These are phyloP conservation scores for Entelurus aequoreus DNA, from an alignment of 2,113 vertebrate species.

Conservation along the genomic window DNA sequence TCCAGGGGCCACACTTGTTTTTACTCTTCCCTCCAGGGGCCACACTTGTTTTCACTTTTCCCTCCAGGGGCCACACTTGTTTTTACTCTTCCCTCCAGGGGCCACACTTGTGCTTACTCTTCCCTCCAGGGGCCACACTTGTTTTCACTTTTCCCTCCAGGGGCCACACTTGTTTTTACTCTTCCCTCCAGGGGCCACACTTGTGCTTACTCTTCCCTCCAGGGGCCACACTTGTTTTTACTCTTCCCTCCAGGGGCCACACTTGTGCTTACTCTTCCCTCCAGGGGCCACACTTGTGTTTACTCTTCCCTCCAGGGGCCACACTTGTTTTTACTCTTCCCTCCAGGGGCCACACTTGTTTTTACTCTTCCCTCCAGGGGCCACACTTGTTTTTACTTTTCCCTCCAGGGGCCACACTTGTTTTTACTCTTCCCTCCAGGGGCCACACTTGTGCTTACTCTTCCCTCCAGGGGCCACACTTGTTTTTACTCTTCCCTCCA, in stretches of 20 bases:
- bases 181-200: conserved; percentile 22
- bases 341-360: conserved; percentile 22
- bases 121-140: conserved; percentile 21
- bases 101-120: conserved; percentile 4
- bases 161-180: conserved; percentile 14
- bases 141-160: background rate
- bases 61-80: conserved; percentile 22
- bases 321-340: background rate
- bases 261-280: background rate
- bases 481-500: background rate
- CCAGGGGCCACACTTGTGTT: conserved; percentile 22
- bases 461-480: conserved; percentile 22
- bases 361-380: conserved; percentile 10
- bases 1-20: conserved; percentile 21
- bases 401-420: conserved; percentile 22
- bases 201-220: background rate
- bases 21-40: conserved; percentile 14
- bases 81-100: conserved; percentile 6
- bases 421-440: conserved; percentile 4
- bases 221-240: conserved; percentile 18
- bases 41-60: background rate
- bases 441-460: conserved; percentile 9
- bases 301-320: conserved; percentile 14
- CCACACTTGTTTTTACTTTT: background rate
- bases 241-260: conserved; percentile 19